phyloP scores from a whole-genome alignment of 1,140 invertebrate genomes.

The Mya arenaria region DNA sequence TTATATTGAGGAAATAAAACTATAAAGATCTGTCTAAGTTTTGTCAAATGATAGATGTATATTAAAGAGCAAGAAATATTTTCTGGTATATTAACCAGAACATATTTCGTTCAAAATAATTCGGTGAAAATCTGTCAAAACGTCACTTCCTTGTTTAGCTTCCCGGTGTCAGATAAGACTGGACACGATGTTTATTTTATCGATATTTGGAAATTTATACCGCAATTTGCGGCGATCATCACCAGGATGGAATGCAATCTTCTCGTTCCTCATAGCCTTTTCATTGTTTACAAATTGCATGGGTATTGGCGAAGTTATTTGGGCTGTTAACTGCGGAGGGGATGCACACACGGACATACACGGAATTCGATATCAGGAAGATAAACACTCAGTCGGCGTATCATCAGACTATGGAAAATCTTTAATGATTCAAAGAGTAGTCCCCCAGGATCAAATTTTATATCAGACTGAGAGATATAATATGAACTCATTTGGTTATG shows the following conservation, averaged over 20 bases:
- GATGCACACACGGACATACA: conserved; percentile 78
- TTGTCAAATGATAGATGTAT: too few relatives aligned
- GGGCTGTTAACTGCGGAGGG: conserved; percentile 80
- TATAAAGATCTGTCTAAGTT: too few relatives aligned
- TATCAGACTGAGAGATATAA: conserved; percentile 81
- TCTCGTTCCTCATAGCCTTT: conserved; percentile 26
- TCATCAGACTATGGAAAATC: conserved; percentile 80
- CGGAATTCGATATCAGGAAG: conserved; percentile 78
- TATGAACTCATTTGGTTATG: conserved; percentile 79
- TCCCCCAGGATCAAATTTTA: conserved; percentile 79
- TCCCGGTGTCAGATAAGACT: conserved; percentile 30
- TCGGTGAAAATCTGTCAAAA: too few relatives aligned
- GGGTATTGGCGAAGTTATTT: conserved; percentile 76
- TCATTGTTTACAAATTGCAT: conserved; percentile 53
- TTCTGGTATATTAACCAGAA: too few relatives aligned
- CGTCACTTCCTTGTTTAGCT: conserved; percentile 57
- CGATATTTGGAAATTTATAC: conserved; percentile 34
- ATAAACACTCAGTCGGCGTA: conserved; percentile 73
- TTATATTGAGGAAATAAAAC: too few relatives aligned
- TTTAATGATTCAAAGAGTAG: conserved; percentile 77
- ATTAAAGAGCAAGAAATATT: too few relatives aligned
- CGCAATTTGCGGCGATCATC: conserved; percentile 25
- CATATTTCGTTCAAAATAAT: conserved; percentile 6
- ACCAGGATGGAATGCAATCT: conserved; percentile 28
- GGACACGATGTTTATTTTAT: conserved; percentile 35